A percentile compares a stretch with the other conserved stretches of the same genome.
Evolutionary conservation across 2,797 vertebrate species (phyloP).

Genomic region (Coranthus polyacanthus): DNA sequence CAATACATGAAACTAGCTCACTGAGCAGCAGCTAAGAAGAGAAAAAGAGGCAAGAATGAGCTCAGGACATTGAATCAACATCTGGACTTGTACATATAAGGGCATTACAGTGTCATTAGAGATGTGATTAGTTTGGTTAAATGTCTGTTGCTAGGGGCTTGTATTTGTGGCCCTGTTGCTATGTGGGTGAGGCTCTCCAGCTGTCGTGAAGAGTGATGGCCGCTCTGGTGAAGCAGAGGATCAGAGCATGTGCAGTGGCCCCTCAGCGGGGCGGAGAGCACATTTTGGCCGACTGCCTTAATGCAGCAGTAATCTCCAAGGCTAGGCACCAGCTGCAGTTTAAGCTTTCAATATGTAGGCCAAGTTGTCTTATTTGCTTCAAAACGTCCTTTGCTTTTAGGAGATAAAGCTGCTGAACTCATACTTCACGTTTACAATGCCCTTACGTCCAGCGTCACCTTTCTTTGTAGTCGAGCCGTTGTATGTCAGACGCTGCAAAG

Average conservation of each 20-base stretch:
- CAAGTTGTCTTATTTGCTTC: background rate
- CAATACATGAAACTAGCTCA: no score
- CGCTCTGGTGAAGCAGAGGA: constrained; percentile 30
- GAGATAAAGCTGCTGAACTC: no score
- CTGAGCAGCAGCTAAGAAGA: background rate
- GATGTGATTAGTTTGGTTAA: constrained; percentile 21
- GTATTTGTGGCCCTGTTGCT: constrained; percentile 66
- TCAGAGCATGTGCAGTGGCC: constrained; percentile 61
- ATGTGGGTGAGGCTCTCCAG: constrained; percentile 68
- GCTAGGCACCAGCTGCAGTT: constrained; percentile 63
- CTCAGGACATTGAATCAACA: background rate
- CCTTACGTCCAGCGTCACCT: background rate
- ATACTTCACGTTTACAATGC: background rate
- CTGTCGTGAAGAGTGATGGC: constrained; percentile 77
- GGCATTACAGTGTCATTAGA: background rate
- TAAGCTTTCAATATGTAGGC: constrained; percentile 11
- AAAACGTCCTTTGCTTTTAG: background rate
- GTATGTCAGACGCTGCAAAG: constrained; percentile 40
- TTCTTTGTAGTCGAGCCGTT: constrained; percentile 11
- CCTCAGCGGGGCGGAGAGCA: constrained; percentile 34
- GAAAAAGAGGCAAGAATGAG: background rate
- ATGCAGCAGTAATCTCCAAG: constrained; percentile 46
- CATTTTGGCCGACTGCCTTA: constrained; percentile 56
- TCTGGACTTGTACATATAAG: background rate
- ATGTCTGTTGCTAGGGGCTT: constrained; percentile 63